phyloP scores from a whole-genome alignment of 1,140 invertebrate species.

The Drosophila truncata region DNA sequence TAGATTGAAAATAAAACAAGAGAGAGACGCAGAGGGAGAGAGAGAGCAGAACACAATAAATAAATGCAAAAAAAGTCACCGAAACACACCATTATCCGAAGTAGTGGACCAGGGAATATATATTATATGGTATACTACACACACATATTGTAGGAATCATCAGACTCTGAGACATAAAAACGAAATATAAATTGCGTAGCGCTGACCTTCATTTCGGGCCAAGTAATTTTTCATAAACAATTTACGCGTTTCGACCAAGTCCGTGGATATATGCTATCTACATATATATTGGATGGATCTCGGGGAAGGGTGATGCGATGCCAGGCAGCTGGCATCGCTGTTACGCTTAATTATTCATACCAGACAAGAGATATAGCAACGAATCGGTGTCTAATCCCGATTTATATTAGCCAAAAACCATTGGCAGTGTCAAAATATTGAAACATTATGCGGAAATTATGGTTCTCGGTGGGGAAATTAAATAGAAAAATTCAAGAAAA shows the following conservation, averaged over 20 bases:
- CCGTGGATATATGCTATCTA: not conserved
- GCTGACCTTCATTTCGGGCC: constrained; percentile 80
- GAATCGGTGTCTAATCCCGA: constrained; percentile 48
- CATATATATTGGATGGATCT: not conserved
- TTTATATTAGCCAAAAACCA: constrained; percentile 52
- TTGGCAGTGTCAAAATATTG: constrained; percentile 70
- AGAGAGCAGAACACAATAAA: constrained; percentile 47
- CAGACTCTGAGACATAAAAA: constrained; percentile 66
- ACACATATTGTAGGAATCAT: constrained; percentile 19
- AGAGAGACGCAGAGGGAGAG: not conserved
- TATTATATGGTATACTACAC: constrained; percentile 15
- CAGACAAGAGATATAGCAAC: constrained; percentile 1
- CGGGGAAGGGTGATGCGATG: not conserved
- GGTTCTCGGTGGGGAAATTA: not conserved
- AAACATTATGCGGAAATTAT: constrained; percentile 54
- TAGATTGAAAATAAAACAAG: constrained; percentile 59
- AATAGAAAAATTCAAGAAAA: not conserved
- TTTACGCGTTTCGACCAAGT: constrained; percentile 72
- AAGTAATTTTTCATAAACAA: constrained; percentile 83
- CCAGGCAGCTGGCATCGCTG: constrained; percentile 58
- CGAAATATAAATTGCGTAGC: constrained; percentile 83
- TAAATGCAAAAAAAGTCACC: constrained; percentile 67
- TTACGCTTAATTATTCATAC: constrained; percentile 78
- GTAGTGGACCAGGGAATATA: constrained; percentile 36
- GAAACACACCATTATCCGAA: constrained; percentile 32